Percentiles rank a stretch among this genome's conserved stretches.
Conservation (phyloP, 1,140 invertebrate species). For the Apis florea region DNA sequence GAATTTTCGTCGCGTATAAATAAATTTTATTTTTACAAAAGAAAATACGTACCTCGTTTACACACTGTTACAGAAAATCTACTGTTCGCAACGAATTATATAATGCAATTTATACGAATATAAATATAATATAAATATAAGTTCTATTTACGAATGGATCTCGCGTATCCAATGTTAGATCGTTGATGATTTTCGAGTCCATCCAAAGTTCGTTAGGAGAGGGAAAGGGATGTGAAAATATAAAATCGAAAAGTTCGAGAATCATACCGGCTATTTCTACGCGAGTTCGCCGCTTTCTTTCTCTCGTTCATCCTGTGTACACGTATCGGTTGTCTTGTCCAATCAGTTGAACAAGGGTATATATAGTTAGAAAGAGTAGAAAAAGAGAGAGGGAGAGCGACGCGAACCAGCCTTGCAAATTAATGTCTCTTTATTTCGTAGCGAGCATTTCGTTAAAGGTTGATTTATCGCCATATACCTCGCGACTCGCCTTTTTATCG, state of each 20-base stretch:
- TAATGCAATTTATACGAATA: no score
- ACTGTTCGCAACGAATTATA: background rate
- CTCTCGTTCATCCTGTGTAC: background rate
- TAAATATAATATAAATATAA: no score
- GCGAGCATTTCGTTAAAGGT: conserved; percentile 58
- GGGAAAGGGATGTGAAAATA: background rate
- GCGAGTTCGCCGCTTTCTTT: background rate
- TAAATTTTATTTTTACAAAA: no score
- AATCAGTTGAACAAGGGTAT: background rate
- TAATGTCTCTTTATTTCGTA: conserved; percentile 69
- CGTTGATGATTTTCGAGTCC: no score
- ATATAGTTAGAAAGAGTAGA: conserved; percentile 1
- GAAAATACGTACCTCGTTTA: no score
- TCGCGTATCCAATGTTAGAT: no score
- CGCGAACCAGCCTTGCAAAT: conserved; percentile 60
- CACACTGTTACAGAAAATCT: no score
- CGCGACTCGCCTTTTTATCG: conserved; percentile 34
- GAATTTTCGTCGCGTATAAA: no score
- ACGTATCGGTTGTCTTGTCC: conserved; percentile 20
- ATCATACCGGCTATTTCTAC: no score
- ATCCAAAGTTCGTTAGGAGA: no score
- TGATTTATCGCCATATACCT: conserved; percentile 51
- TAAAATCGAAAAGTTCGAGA: background rate
- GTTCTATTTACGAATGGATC: no score
- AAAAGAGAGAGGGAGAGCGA: background rate